Conservation (phyloP, 2,113 vertebrate species). For the Trichechus manatus region DNA sequence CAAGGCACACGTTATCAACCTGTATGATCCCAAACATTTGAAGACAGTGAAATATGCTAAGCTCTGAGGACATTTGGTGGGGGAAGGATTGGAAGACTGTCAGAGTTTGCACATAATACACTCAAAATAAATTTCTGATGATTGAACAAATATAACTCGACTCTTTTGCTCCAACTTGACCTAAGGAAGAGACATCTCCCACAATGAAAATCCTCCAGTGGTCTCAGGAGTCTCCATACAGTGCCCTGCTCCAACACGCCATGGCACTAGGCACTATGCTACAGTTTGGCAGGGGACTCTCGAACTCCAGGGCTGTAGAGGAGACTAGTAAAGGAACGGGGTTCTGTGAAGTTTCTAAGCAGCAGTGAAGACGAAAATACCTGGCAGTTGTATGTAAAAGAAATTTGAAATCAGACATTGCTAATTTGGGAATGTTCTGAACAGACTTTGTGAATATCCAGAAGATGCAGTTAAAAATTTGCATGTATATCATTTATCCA, state of each 20-base stretch:
- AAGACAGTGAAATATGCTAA: background rate
- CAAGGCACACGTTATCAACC: background rate
- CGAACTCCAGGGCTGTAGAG: background rate
- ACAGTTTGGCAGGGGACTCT: background rate
- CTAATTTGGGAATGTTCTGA: background rate
- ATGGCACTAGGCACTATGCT: background rate
- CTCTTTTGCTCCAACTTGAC: background rate
- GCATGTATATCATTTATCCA: background rate
- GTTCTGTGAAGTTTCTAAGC: background rate
- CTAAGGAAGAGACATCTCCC: background rate
- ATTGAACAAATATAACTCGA: background rate
- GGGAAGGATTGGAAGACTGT: background rate
- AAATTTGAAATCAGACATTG: constrained; percentile 1
- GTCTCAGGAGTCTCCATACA: background rate
- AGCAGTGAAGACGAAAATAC: background rate
- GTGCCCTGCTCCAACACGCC: background rate
- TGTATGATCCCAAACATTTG: background rate
- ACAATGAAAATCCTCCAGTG: background rate
- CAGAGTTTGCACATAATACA: background rate
- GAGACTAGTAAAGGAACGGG: background rate
- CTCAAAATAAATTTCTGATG: constrained; percentile 1
- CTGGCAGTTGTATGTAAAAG: background rate
- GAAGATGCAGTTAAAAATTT: background rate
- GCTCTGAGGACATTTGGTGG: background rate
- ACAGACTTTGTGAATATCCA: constrained; percentile 22